A percentile compares a stretch with the other conserved stretches of the same genome.
phyloP scores from a whole-genome alignment of 2,888 invertebrate species.

The Caenorhabditis becei region DNA sequence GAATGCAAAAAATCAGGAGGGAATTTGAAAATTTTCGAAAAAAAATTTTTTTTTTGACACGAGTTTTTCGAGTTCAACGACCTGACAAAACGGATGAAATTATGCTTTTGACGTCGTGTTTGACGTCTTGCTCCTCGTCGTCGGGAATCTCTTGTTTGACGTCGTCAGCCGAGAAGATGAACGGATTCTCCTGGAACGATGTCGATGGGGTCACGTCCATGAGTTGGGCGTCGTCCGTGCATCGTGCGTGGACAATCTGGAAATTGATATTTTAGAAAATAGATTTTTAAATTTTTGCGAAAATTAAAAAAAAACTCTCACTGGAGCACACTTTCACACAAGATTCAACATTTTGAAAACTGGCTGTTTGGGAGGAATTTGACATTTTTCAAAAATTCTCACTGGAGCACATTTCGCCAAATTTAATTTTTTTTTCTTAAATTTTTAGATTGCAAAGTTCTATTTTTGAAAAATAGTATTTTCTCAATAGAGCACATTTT shows the following conservation, averaged over 20 bases:
- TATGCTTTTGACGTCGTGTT: constrained; percentile 21
- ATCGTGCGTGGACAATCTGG: constrained; percentile 56
- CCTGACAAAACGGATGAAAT: constrained; percentile 3
- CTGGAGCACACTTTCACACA: no score
- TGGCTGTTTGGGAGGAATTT: no score
- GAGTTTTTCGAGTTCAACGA: no score
- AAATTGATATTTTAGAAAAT: constrained; percentile 9
- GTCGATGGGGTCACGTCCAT: constrained; percentile 17
- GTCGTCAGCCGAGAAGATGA: not conserved
- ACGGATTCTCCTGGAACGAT: constrained; percentile 8
- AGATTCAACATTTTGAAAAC: not conserved
- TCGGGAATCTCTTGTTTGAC: constrained; percentile 36
- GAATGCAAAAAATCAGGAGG: no score
- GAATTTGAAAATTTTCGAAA: no score
- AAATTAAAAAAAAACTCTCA: not conserved
- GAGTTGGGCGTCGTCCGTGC: constrained; percentile 40
- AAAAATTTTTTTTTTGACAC: no score
- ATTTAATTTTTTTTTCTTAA: no score
- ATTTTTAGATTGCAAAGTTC: no score
- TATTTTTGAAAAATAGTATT: not conserved
- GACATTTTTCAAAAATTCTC: not conserved
- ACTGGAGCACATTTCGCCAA: no score
- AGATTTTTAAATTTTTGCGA: not conserved
- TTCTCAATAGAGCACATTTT: not conserved
- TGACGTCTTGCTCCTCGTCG: not conserved